Evolutionary conservation across 2,113 vertebrate species (phyloP).

Genomic region (Scalopus aquaticus): DNA sequence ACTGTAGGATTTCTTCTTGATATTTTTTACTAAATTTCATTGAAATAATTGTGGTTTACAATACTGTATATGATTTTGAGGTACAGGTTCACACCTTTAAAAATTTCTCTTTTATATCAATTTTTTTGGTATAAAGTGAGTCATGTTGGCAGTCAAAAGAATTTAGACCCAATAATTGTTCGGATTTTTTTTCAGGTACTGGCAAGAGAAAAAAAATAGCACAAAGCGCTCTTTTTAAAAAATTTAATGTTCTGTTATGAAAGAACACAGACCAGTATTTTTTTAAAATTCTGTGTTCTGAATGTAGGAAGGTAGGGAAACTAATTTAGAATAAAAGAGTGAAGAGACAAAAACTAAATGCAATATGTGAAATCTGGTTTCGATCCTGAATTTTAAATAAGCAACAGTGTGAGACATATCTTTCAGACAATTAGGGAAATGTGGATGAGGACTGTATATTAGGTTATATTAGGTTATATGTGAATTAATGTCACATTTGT

Average conservation of each 20-base stretch:
- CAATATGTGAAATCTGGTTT: background rate
- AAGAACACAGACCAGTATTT: background rate
- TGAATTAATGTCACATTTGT: background rate
- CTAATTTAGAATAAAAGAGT: background rate
- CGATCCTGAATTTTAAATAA: background rate
- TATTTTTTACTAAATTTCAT: too few relatives aligned
- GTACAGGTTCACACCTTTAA: too few relatives aligned
- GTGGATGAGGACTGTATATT: background rate
- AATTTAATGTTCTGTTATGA: background rate
- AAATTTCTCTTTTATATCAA: background rate
- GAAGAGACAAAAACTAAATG: background rate
- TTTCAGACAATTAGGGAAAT: background rate
- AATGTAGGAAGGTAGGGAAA: background rate
- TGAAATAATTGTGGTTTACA: too few relatives aligned
- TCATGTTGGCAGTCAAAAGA: background rate
- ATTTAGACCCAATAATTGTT: background rate
- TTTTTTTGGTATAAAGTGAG: background rate
- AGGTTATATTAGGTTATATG: background rate
- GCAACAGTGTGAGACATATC: background rate
- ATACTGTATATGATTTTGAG: too few relatives aligned
- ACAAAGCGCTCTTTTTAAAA: background rate
- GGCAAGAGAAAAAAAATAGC: background rate
- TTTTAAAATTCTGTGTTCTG: background rate
- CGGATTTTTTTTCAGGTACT: background rate
- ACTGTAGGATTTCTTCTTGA: background rate